These are phyloP conservation scores for Ictalurus punctatus DNA, from an alignment of 2,113 vertebrate species.

Conservation along the genomic window DNA sequence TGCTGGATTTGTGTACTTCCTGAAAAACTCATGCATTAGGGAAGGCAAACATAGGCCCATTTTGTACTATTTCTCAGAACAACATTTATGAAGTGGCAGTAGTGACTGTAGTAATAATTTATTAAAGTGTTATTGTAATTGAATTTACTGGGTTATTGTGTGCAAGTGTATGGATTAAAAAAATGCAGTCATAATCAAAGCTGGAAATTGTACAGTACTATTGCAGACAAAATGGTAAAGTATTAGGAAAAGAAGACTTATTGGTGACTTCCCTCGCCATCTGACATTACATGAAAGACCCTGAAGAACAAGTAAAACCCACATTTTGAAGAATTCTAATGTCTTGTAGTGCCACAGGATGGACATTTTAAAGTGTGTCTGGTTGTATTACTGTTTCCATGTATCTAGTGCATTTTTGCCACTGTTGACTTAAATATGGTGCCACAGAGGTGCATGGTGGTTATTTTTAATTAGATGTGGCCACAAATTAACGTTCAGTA, in stretches of 20 bases:
- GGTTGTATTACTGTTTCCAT: neutral
- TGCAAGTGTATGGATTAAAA: neutral
- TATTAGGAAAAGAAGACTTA: neutral
- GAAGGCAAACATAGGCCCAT: neutral
- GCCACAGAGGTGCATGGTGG: neutral
- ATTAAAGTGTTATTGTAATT: neutral
- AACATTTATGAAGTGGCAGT: neutral
- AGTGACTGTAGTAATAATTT: neutral
- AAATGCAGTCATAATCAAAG: neutral
- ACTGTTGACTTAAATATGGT: neutral
- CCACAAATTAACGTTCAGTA: neutral
- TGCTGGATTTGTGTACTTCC: neutral
- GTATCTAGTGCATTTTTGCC: too few species aligned
- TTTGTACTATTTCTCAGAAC: neutral
- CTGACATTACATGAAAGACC: neutral
- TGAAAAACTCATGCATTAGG: neutral
- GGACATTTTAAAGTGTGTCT: neutral
- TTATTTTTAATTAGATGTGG: neutral
- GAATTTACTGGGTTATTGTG: too few species aligned
- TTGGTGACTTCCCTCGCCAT: neutral
- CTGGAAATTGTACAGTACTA: neutral
- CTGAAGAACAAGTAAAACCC: neutral
- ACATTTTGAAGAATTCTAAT: neutral
- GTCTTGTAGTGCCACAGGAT: neutral
- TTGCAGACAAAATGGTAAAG: neutral